Conservation (phyloP, 2,888 invertebrate species). For the Caenorhabditis macrosperma region DNA sequence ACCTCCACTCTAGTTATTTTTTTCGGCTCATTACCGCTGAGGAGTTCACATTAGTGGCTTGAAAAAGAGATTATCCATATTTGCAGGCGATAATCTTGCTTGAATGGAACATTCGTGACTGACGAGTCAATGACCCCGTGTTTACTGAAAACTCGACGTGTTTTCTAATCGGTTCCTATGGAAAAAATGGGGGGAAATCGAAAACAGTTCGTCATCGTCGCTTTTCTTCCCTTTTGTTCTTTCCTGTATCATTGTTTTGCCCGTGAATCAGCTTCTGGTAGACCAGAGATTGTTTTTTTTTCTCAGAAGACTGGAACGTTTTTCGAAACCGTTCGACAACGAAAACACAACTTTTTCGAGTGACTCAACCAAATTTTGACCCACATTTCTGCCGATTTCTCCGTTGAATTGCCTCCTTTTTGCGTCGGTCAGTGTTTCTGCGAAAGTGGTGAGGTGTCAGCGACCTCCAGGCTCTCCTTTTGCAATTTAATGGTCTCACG, state of each 20-base stretch:
- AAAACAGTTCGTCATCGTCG: neutral
- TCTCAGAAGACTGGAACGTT: neutral
- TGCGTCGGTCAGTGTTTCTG: slow-evolving; percentile 4
- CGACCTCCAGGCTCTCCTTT: slow-evolving; percentile 22
- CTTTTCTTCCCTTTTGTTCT: neutral
- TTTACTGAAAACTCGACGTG: slow-evolving; percentile 9
- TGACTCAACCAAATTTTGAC: slow-evolving; percentile 47
- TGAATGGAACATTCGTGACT: slow-evolving; percentile 9
- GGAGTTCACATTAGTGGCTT: neutral
- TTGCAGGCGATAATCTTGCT: slow-evolving; percentile 12
- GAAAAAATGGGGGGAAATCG: neutral
- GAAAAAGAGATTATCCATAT: slow-evolving; percentile 22
- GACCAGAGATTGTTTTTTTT: neutral
- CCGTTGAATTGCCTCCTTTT: slow-evolving; percentile 37
- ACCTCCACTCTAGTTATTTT: neutral
- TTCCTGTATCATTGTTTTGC: neutral
- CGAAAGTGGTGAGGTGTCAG: neutral
- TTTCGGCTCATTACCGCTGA: neutral
- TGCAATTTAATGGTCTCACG: slow-evolving; percentile 42
- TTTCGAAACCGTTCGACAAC: neutral
- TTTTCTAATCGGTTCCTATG: neutral
- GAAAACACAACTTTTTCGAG: slow-evolving; percentile 10
- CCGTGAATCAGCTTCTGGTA: neutral
- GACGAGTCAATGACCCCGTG: slow-evolving; percentile 10
- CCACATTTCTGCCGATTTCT: slow-evolving; percentile 16